These are phyloP conservation scores for Mesocricetus auratus DNA, from an alignment of 2,113 vertebrate genomes.

Conservation along the genomic window DNA sequence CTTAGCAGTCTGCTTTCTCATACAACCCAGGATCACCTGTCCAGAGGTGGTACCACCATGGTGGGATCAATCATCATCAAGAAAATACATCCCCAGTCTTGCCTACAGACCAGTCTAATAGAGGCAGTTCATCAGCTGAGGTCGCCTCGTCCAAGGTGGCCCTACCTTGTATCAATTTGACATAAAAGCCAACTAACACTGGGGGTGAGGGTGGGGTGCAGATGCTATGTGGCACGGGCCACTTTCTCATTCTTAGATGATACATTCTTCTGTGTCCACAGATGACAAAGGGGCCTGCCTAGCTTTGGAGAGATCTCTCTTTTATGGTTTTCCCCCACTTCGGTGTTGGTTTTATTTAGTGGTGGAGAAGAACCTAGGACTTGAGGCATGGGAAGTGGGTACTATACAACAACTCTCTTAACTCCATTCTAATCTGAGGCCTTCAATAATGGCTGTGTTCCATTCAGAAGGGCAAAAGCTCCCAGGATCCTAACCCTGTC, in stretches of 20 bases:
- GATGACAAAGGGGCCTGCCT: neutral
- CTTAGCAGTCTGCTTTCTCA: neutral
- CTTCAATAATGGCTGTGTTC: neutral
- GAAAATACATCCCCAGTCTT: neutral
- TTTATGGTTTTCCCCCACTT: neutral
- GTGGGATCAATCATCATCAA: neutral
- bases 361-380: neutral
- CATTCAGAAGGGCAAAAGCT: neutral
- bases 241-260: neutral
- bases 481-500: neutral
- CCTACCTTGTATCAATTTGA: neutral
- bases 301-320: neutral
- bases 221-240: neutral
- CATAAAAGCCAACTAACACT: neutral
- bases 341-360: neutral
- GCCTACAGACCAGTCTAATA: neutral
- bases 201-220: accelerated
- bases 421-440: neutral
- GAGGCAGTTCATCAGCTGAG: neutral
- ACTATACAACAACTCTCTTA: neutral
- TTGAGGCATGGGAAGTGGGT: neutral
- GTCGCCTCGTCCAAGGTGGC: neutral
- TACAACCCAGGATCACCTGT: neutral
- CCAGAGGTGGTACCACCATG: neutral
- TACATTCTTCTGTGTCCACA: neutral